phyloP scores from a whole-genome alignment of 2,888 invertebrate species.

The Clostera curtula region DNA sequence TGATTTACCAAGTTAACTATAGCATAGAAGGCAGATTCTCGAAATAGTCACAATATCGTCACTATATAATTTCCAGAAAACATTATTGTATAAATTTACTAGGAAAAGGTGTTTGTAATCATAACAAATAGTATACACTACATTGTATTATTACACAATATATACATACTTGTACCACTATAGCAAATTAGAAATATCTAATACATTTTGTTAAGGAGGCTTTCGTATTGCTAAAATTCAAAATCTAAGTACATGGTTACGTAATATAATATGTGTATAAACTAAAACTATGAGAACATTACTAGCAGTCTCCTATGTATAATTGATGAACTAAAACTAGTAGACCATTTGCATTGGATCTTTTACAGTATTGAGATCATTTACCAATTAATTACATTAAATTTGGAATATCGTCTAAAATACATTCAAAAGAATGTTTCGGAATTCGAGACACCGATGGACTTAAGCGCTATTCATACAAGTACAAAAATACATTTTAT shows the following conservation, averaged over 20 bases:
- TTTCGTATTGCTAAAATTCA: background rate
- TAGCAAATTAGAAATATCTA: no score
- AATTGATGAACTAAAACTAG: constrained; percentile 9
- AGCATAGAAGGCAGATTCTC: no score
- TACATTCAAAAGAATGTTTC: background rate
- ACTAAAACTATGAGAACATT: constrained; percentile 1
- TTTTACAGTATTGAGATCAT: constrained; percentile 28
- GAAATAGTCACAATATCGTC: no score
- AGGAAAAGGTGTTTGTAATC: no score
- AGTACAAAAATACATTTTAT: constrained; percentile 6
- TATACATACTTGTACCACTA: no score
- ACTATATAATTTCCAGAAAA: no score
- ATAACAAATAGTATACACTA: no score
- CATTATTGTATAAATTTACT: no score
- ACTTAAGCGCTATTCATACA: constrained; percentile 6
- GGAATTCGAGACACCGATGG: no score
- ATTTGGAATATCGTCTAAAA: background rate
- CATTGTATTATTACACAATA: no score
- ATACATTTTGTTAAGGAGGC: no score
- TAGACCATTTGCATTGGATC: constrained; percentile 5
- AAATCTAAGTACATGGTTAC: background rate
- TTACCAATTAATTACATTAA: constrained; percentile 15
- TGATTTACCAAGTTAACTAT: no score
- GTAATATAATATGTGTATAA: background rate
- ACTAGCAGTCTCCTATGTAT: constrained; percentile 14